A percentile compares a stretch with the other conserved stretches of the same genome.
These are phyloP conservation scores for Cheiracanthium punctorium DNA, from an alignment of 2,888 invertebrate genomes.

Conservation along the genomic window DNA sequence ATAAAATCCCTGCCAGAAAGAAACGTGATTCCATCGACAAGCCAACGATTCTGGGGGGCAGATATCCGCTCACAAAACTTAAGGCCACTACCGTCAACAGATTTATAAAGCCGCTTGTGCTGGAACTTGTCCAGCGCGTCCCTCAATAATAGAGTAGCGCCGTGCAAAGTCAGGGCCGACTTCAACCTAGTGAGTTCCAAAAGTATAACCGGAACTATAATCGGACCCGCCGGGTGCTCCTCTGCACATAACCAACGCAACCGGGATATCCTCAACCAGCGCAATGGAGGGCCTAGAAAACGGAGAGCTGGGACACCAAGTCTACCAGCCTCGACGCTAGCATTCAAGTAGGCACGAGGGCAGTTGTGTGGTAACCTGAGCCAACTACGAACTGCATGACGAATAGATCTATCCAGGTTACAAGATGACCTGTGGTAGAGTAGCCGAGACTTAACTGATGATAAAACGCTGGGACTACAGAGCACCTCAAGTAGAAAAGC, in stretches of 20 bases:
- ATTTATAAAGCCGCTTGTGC: not conserved
- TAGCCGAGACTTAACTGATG: not conserved
- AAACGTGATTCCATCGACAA: not conserved
- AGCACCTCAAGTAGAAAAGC: not conserved
- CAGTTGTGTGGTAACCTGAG: not conserved
- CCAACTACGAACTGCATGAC: not conserved
- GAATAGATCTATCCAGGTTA: not conserved
- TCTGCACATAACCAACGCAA: too few relatives aligned
- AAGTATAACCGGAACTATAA: not conserved
- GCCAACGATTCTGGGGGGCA: not conserved
- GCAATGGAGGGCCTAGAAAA: too few relatives aligned
- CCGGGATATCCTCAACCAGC: too few relatives aligned
- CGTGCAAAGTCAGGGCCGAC: too few relatives aligned
- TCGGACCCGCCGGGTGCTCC: too few relatives aligned
- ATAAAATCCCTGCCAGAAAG: not conserved
- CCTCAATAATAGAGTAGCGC: too few relatives aligned
- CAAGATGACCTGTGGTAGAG: not conserved
- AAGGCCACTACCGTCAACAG: not conserved
- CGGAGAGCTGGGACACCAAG: not conserved
- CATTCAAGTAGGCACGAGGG: not conserved
- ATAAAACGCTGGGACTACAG: not conserved
- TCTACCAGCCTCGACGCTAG: not conserved
- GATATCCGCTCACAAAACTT: not conserved
- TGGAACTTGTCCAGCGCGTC: not conserved
- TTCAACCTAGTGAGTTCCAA: not conserved